These are phyloP conservation scores for Erannis defoliaria DNA, from an alignment of 2,888 invertebrate species.

Conservation along the genomic window DNA sequence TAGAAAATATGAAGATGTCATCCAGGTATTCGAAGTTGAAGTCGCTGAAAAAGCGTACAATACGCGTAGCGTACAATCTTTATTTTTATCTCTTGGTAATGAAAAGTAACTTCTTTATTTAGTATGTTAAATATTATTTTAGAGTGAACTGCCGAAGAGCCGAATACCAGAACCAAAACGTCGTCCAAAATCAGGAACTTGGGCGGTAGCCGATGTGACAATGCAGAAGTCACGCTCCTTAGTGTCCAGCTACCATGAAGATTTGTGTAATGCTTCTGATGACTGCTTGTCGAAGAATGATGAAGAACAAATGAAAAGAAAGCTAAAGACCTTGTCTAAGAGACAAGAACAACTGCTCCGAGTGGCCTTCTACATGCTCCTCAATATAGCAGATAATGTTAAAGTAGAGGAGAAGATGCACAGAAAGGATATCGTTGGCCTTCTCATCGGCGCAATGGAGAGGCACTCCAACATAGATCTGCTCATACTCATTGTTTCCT, in stretches of 20 bases:
- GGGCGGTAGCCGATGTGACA: conserved; percentile 86
- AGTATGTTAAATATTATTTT: conserved; percentile 34
- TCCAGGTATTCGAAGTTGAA: no score
- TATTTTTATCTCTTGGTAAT: no score
- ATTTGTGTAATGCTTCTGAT: conserved; percentile 83
- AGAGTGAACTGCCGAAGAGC: conserved; percentile 89
- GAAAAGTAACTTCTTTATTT: no score
- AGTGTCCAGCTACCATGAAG: conserved; percentile 90
- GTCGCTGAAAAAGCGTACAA: no score
- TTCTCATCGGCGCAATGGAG: conserved; percentile 95
- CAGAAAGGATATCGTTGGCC: conserved; percentile 95
- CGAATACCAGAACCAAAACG: conserved; percentile 91
- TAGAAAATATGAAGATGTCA: no score
- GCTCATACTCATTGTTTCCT: conserved; percentile 95
- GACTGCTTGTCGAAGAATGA: conserved; percentile 86
- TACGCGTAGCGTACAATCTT: no score
- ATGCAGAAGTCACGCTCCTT: conserved; percentile 87
- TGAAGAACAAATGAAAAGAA: conserved; percentile 92
- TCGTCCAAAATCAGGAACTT: conserved; percentile 92
- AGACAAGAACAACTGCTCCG: conserved; percentile 97
- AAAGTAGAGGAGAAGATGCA: conserved; percentile 99
- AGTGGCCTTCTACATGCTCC: conserved; percentile 96
- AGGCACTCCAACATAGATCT: conserved; percentile 95
- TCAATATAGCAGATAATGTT: conserved; percentile 98
- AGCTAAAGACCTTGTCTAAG: conserved; percentile 92